phyloP scores from a whole-genome alignment of 2,797 vertebrate species.

The Eulemur coronatus region DNA sequence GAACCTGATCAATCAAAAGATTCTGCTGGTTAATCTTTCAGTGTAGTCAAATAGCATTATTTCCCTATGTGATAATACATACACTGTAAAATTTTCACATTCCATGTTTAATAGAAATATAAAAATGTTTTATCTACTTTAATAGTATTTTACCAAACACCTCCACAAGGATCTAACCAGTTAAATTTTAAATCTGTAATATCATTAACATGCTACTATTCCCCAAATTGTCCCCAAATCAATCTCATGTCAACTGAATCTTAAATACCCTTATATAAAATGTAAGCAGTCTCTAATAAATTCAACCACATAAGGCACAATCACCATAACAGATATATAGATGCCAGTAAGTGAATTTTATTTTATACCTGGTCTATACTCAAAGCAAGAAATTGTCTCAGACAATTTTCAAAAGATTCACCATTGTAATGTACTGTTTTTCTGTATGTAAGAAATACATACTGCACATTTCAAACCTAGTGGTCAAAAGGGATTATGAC shows the following conservation, averaged over 20 bases:
- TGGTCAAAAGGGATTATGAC: conserved; percentile 67
- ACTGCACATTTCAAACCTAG: conserved; percentile 60
- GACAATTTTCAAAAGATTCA: conserved; percentile 29
- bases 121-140: conserved; percentile 18
- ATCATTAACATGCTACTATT: not conserved
- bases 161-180: not conserved
- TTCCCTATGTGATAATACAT: conserved; percentile 36
- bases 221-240: conserved; percentile 9
- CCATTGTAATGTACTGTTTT: not conserved
- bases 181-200: not conserved
- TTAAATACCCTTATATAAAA: conserved; percentile 28
- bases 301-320: not conserved
- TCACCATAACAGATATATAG: not conserved
- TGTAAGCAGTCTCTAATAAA: not conserved
- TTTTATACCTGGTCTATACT: conserved; percentile 44
- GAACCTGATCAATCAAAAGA: conserved; percentile 81
- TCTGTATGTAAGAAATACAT: conserved; percentile 27
- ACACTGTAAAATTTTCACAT: conserved; percentile 48
- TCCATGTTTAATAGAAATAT: not conserved
- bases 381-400: conserved; percentile 60
- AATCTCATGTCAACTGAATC: conserved; percentile 26
- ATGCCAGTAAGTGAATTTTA: conserved; percentile 32
- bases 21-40: conserved; percentile 67
- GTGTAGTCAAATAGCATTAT: conserved; percentile 62
- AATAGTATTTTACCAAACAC: not conserved